Evolutionary conservation across 2,797 vertebrate genomes (phyloP), one percentile per base, ranked within the genome.

Genomic region (Myotis daubentonii): DNA sequence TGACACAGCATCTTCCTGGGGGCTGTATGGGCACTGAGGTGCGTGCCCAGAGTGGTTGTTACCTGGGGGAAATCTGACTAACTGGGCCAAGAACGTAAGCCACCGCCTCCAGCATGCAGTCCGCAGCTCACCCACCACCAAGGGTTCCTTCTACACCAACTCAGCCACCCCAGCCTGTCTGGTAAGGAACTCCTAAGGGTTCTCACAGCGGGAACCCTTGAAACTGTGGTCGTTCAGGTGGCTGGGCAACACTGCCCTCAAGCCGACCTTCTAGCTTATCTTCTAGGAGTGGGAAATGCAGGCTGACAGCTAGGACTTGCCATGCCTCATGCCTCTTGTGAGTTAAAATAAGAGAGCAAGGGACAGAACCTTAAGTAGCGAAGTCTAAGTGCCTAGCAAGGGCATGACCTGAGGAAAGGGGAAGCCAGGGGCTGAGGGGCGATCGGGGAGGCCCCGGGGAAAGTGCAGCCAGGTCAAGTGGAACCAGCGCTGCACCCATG

Each of bases 31-130:
- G 70, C 33, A 53, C 71, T 12, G 11, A 36, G 19, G 57, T 17
- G 47, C 22, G 17, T 8, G 1, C 76, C 41, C 28, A 19, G 22
- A 55, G 25, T 25, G 41, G 15, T 28, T 82, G 16, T 79, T 47
- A 70, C 65, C 49, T 15, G 13, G 0, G 38, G 20, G 74, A 93
- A 83, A 84, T 74, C 25, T 38, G 57, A 55, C 20, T 51, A 6
- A 78, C 75, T 76, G 28, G 70, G 44, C 85, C 62, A 44, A 55
- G 55, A 53, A 93, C 62, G 30, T 19, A 33, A 95, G 33, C 33
- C 68, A 33, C 36, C 38, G 12, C 55, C 28, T 81, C 92, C 78
- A 60, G 51, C 72, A 17, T 25, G 38, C 25, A n/a, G 38, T 17
- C 60, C 3, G 70, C 36, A 57, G 74, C 38, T 44, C 47, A 36